Evolutionary conservation across 2,113 vertebrate species (phyloP).

Genomic region (Mugil cephalus): DNA sequence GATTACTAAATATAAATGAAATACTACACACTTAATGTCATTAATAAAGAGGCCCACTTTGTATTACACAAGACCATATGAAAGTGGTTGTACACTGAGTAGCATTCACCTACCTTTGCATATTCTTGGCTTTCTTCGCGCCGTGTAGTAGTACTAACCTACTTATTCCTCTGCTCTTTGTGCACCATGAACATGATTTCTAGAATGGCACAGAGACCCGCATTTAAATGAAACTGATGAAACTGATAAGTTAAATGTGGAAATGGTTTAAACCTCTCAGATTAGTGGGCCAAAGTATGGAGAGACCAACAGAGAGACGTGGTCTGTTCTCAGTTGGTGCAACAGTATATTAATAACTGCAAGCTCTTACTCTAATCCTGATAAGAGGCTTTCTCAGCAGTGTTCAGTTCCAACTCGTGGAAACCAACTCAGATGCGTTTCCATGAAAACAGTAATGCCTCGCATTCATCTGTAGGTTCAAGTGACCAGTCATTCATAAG

Average conservation of each 20-base stretch:
- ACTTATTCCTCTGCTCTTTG: neutral
- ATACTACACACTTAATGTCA: too few species aligned
- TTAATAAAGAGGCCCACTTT: too few species aligned
- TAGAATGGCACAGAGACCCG: neutral
- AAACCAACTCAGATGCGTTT: slow-evolving; percentile 54
- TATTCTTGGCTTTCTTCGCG: neutral
- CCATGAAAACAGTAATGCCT: slow-evolving; percentile 55
- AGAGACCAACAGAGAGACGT: slow-evolving; percentile 5
- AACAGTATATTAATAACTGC: slow-evolving; percentile 67
- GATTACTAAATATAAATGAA: too few species aligned
- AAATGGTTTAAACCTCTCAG: slow-evolving; percentile 10
- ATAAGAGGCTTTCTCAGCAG: slow-evolving; percentile 77
- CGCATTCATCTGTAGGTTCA: slow-evolving; percentile 39
- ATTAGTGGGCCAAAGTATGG: neutral
- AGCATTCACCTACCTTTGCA: neutral
- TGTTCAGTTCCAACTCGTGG: slow-evolving; percentile 58
- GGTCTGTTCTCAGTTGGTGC: slow-evolving; percentile 29
- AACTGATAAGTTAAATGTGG: neutral
- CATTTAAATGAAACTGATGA: neutral
- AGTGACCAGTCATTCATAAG: slow-evolving; percentile 19
- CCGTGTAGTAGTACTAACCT: neutral
- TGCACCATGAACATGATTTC: neutral
- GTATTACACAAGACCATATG: too few species aligned
- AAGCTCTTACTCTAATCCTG: slow-evolving; percentile 71
- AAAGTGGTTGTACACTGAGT: neutral